Evolutionary conservation across 2,888 invertebrate species (phyloP).

Genomic region (Blera fallax): DNA sequence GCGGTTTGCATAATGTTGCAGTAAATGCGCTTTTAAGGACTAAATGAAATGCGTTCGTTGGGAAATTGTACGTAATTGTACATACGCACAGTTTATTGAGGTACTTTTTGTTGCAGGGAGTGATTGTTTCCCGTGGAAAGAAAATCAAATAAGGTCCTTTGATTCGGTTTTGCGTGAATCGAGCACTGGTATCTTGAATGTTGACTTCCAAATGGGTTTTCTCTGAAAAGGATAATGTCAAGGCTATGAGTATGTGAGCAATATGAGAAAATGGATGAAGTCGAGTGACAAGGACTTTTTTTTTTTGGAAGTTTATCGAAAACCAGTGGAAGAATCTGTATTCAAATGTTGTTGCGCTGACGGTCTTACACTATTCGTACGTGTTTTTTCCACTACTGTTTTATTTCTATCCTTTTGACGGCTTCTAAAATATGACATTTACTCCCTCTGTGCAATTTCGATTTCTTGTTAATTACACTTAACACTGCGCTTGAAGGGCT

Average conservation of each 20-base stretch:
- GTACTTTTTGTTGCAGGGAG: neutral
- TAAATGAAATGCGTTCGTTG: neutral
- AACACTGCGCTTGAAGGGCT: too few relatives aligned
- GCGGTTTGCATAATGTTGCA: constrained; percentile 61
- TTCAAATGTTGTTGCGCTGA: neutral
- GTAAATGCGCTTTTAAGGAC: constrained; percentile 33
- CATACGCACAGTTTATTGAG: constrained; percentile 31
- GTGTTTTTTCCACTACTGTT: too few relatives aligned
- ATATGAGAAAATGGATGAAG: too few relatives aligned
- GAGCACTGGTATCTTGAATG: neutral
- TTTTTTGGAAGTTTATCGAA: too few relatives aligned
- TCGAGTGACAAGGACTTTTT: neutral
- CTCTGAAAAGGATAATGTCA: neutral
- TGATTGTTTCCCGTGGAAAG: constrained; percentile 34
- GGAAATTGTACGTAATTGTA: constrained; percentile 11
- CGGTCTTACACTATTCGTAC: too few relatives aligned
- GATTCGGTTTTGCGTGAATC: constrained; percentile 49
- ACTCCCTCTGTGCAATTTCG: too few relatives aligned
- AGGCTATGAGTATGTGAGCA: neutral
- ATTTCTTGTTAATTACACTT: too few relatives aligned
- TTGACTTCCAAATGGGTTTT: constrained; percentile 29
- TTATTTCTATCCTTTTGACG: too few relatives aligned
- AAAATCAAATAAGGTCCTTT: constrained; percentile 60
- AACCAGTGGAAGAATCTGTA: too few relatives aligned
- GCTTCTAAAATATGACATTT: too few relatives aligned